phyloP scores from a whole-genome alignment of 2,113 vertebrate genomes.

The Onychorhynchus coronatus region DNA sequence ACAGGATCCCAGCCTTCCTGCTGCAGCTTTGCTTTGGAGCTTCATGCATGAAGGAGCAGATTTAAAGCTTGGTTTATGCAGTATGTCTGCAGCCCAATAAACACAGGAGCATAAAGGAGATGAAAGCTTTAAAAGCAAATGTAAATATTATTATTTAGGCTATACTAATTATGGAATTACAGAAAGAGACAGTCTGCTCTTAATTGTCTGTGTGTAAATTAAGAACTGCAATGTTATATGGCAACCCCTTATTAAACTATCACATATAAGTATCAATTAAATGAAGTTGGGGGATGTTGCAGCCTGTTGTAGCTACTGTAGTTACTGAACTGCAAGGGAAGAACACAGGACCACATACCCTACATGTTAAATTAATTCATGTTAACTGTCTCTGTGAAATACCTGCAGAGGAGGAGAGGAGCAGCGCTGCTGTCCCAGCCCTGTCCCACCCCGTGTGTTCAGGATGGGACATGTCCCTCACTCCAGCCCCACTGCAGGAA shows the following conservation, averaged over 20 bases:
- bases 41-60: background rate
- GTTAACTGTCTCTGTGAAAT: background rate
- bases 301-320: background rate
- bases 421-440: background rate
- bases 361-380: fast-evolving
- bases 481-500: background rate
- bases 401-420: background rate
- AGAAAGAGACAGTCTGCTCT: background rate
- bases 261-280: background rate
- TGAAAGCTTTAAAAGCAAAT: background rate
- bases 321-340: background rate
- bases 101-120: background rate
- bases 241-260: background rate
- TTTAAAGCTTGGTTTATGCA: background rate
- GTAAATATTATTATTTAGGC: background rate
- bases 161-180: background rate
- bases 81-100: background rate
- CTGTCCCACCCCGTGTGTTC: fast-evolving
- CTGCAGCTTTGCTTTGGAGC: background rate
- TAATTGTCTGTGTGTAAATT: background rate
- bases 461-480: background rate
- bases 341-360: background rate
- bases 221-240: background rate
- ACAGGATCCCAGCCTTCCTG: background rate
- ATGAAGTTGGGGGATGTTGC: background rate